A percentile compares a stretch with the other conserved stretches of the same genome.
Conservation (phyloP, 2,113 vertebrate species). For the Glareola pratincola region DNA sequence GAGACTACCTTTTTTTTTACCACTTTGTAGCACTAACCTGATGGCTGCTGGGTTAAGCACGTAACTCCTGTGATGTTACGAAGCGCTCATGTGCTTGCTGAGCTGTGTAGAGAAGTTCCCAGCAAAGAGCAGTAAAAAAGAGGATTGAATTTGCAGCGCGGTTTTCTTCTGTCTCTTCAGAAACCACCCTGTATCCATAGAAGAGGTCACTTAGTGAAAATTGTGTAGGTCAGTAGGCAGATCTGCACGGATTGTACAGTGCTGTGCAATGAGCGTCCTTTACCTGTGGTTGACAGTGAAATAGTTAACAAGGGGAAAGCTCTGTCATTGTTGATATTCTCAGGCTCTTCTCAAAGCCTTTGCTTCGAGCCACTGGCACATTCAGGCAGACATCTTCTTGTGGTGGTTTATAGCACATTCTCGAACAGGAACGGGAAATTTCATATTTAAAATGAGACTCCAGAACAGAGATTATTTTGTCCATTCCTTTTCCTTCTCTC, state of each 20-base stretch:
- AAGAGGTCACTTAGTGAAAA: neutral
- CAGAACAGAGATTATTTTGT: neutral
- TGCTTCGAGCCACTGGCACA: neutral
- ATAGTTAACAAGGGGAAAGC: neutral
- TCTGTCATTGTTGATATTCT: neutral
- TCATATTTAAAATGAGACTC: neutral
- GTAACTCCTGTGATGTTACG: neutral
- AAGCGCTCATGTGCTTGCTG: neutral
- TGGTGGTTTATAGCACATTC: neutral
- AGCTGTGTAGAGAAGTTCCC: neutral
- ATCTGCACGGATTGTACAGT: neutral
- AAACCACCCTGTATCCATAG: neutral
- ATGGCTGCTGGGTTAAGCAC: neutral
- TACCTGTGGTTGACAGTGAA: neutral
- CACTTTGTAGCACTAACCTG: neutral
- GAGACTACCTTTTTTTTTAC: neutral
- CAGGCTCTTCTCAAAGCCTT: neutral
- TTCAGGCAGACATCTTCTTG: neutral
- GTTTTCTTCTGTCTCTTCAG: neutral
- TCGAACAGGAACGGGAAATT: neutral
- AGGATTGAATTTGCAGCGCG: fast-evolving
- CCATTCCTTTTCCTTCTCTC: neutral
- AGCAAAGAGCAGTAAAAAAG: neutral
- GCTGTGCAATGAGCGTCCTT: neutral
- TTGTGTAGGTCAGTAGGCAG: neutral